Percentiles rank a stretch among this genome's conserved stretches.
These are phyloP conservation scores for Euglossa dilemma DNA, from an alignment of 1,140 invertebrate genomes.

Conservation along the genomic window DNA sequence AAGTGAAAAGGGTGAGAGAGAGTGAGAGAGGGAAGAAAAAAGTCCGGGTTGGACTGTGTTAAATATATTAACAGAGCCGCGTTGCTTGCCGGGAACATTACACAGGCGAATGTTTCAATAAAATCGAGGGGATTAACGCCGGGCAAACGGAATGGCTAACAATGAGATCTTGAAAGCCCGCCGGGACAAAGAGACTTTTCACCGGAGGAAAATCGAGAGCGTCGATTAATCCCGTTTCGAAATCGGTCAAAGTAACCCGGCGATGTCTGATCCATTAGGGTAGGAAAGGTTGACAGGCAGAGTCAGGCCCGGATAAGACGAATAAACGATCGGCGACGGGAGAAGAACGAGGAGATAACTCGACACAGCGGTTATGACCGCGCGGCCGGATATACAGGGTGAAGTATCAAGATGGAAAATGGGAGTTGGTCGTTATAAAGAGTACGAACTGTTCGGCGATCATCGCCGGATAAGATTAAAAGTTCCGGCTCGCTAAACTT, in stretches of 20 bases:
- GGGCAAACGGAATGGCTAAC: background rate
- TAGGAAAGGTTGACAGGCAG: constrained; percentile 33
- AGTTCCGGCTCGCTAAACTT: constrained; percentile 65
- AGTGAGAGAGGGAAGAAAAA: background rate
- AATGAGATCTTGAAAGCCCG: background rate
- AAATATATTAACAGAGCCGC: background rate
- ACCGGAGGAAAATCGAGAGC: background rate
- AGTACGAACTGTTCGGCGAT: constrained; percentile 59
- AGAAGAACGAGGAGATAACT: constrained; percentile 33
- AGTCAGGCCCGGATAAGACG: constrained; percentile 50
- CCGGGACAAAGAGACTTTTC: background rate
- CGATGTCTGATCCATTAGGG: constrained; percentile 39
- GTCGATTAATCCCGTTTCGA: constrained; percentile 50
- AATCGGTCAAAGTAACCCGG: constrained; percentile 5
- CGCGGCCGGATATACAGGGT: constrained; percentile 12
- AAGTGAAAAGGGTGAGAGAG: background rate
- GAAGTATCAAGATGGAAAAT: constrained; percentile 51
- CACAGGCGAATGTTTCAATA: background rate
- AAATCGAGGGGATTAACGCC: background rate
- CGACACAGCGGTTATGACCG: constrained; percentile 26
- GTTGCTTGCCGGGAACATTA: background rate
- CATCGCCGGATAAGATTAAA: constrained; percentile 69
- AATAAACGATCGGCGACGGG: constrained; percentile 35
- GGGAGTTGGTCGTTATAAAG: constrained; percentile 35
- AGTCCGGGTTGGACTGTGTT: background rate